Conservation (phyloP, 2,797 vertebrate species). For the Microctenopoma lineatum region DNA sequence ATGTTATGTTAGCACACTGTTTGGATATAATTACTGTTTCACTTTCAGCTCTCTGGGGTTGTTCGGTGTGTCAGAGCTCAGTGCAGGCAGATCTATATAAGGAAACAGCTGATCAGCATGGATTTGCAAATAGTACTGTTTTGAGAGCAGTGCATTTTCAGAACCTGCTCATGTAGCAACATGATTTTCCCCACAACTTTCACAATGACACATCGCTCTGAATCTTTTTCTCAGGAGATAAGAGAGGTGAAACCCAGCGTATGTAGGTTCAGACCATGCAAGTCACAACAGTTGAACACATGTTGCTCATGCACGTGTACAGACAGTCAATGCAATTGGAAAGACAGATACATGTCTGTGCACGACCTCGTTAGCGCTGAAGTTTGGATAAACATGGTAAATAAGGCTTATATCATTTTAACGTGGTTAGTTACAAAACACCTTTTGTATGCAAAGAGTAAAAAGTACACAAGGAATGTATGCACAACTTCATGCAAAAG, state of each 20-base stretch:
- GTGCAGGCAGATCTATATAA: constrained; percentile 53
- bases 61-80: constrained; percentile 34
- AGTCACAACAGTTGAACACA: constrained; percentile 19
- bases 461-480: neutral
- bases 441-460: neutral
- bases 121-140: constrained; percentile 63
- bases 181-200: constrained; percentile 64
- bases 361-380: constrained; percentile 21
- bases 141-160: constrained; percentile 61
- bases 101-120: constrained; percentile 72
- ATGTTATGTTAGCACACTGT: constrained; percentile 46
- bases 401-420: constrained; percentile 15
- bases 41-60: constrained; percentile 49
- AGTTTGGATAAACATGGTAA: constrained; percentile 11
- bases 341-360: constrained; percentile 5
- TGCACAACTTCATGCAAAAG: neutral
- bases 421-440: constrained; percentile 31
- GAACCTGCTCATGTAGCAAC: constrained; percentile 61
- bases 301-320: constrained; percentile 38
- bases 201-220: constrained; percentile 56
- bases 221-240: constrained; percentile 13
- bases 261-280: constrained; percentile 18
- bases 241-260: constrained; percentile 15
- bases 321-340: constrained; percentile 13
- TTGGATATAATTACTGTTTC: constrained; percentile 59